A percentile compares a stretch with the other conserved stretches of the same genome.
phyloP scores from a whole-genome alignment of 2,888 invertebrate genomes.

The Heteromurus nitidus region DNA sequence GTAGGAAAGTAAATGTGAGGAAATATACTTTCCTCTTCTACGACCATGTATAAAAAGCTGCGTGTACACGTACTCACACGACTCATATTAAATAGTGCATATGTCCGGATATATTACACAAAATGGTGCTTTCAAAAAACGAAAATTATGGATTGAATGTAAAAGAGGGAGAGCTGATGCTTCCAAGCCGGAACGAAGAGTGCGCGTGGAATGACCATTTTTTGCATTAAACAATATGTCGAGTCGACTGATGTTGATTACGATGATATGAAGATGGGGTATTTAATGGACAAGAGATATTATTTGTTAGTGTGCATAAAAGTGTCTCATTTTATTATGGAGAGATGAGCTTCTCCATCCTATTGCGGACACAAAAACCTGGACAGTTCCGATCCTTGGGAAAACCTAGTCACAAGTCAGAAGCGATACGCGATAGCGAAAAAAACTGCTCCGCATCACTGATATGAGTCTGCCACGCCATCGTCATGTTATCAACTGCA shows the following conservation, averaged over 20 bases:
- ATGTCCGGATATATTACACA: slow-evolving; percentile 57
- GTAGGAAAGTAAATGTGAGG: too few species aligned
- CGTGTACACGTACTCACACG: too few species aligned
- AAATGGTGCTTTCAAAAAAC: slow-evolving; percentile 52
- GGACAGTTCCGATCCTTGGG: slow-evolving; percentile 2
- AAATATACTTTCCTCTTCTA: too few species aligned
- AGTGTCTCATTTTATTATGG: neutral
- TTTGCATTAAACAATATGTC: neutral
- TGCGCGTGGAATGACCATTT: neutral
- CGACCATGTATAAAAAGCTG: too few species aligned
- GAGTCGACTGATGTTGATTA: slow-evolving; percentile 50
- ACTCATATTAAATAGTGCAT: slow-evolving; percentile 58
- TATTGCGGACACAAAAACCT: slow-evolving; percentile 23
- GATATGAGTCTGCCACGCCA: slow-evolving; percentile 15
- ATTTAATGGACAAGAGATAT: slow-evolving; percentile 56
- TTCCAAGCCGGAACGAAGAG: too few species aligned
- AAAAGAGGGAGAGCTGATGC: neutral
- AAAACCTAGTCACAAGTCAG: neutral
- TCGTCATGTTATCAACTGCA: slow-evolving; percentile 42
- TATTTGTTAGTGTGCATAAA: slow-evolving; percentile 39
- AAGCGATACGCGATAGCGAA: neutral
- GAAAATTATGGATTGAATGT: slow-evolving; percentile 41
- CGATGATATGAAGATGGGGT: slow-evolving; percentile 33
- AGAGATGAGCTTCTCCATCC: neutral
- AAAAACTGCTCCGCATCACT: neutral